Conservation (phyloP, 1,140 invertebrate species). For the Saccostrea echinata region DNA sequence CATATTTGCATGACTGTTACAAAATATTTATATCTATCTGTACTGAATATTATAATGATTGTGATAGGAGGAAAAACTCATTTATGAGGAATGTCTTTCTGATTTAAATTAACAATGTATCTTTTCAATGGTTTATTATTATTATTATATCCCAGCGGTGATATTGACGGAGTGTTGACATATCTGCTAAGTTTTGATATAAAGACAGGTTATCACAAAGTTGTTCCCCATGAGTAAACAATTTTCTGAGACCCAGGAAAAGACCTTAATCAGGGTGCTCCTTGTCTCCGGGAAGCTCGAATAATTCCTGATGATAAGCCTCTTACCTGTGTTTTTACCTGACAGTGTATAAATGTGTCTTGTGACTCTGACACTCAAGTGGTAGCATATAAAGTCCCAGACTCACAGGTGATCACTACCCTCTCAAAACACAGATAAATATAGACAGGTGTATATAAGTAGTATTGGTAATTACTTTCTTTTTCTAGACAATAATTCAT, state of each 20-base stretch:
- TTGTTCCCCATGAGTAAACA: slow-evolving; percentile 9
- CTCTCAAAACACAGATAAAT: too few species aligned
- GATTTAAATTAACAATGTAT: too few species aligned
- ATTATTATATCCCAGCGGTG: neutral
- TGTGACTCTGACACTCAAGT: neutral
- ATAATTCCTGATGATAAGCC: slow-evolving; percentile 4
- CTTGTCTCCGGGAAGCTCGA: neutral
- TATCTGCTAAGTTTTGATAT: neutral
- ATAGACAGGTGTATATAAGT: too few species aligned
- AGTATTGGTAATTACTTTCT: too few species aligned
- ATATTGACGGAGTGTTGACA: neutral
- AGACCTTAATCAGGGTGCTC: neutral
- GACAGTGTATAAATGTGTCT: neutral
- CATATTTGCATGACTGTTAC: too few species aligned
- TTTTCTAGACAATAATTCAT: too few species aligned
- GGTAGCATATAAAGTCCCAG: neutral
- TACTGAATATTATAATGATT: too few species aligned
- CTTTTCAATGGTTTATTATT: too few species aligned
- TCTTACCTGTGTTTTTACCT: neutral
- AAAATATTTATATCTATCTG: too few species aligned
- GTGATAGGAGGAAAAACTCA: too few species aligned
- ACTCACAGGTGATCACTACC: neutral
- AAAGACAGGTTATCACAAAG: neutral
- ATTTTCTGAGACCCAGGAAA: neutral
- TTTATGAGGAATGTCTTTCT: too few species aligned